A percentile compares a stretch with the other conserved stretches of the same genome.
Conservation (phyloP, 1,140 invertebrate genomes). For the Papilio glaucus region DNA sequence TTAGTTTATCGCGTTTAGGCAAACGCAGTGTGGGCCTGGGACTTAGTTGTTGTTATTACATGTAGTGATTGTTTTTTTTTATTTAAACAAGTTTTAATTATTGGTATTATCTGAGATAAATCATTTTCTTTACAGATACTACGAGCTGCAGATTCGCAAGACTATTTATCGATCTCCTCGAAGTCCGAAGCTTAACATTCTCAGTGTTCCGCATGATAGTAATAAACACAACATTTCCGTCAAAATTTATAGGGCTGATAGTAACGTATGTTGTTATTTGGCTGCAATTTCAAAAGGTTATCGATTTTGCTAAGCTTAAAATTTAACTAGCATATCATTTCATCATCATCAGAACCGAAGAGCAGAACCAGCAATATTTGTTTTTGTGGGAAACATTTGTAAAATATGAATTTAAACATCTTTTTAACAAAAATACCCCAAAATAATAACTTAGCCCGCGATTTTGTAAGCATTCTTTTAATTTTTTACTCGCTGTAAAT, state of each 20-base stretch:
- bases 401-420: too few relatives aligned
- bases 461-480: too few relatives aligned
- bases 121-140: constrained; percentile 35
- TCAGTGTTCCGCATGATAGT: constrained; percentile 41
- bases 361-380: too few relatives aligned
- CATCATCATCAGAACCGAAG: too few relatives aligned
- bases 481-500: too few relatives aligned
- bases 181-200: constrained; percentile 37
- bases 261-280: constrained; percentile 39
- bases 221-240: constrained; percentile 36
- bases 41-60: too few relatives aligned
- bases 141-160: constrained; percentile 5
- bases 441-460: too few relatives aligned
- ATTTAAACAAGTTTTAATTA: neutral
- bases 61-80: too few relatives aligned
- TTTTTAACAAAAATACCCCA: too few relatives aligned
- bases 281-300: constrained; percentile 40
- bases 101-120: neutral
- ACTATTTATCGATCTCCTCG: constrained; percentile 26
- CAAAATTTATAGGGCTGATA: constrained; percentile 36
- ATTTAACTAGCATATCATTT: neutral
- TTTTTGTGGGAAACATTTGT: too few relatives aligned
- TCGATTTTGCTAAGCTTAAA: constrained; percentile 2
- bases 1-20: too few relatives aligned
- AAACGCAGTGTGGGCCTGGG: too few relatives aligned